These are phyloP conservation scores for Cotesia glomerata DNA, from an alignment of 1,140 invertebrate species.

Conservation along the genomic window DNA sequence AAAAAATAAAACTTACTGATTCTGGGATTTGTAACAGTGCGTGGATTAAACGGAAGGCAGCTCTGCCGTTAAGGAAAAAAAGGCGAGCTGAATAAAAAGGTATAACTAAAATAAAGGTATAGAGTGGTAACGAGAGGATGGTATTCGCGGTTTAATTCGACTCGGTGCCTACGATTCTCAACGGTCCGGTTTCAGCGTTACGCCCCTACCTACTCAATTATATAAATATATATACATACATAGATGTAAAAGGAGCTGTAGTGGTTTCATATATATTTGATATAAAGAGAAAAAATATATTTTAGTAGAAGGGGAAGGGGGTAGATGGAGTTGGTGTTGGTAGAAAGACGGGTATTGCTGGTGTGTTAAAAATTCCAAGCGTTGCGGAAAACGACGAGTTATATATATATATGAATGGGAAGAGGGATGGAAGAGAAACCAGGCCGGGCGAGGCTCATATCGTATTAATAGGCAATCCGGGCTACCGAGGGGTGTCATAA, in stretches of 20 bases:
- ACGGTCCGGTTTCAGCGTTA: conserved; percentile 26
- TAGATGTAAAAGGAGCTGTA: not conserved
- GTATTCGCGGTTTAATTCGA: conserved; percentile 32
- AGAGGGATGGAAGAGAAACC: conserved; percentile 1
- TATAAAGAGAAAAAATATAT: not conserved
- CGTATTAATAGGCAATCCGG: conserved; percentile 66
- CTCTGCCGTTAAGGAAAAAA: not conserved
- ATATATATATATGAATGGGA: not conserved
- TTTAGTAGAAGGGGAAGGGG: not conserved
- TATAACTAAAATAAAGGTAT: too few species aligned
- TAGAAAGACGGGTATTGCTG: not conserved
- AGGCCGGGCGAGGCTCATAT: conserved; percentile 58
- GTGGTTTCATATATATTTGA: not conserved
- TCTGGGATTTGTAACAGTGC: too few species aligned
- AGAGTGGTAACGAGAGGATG: conserved; percentile 17
- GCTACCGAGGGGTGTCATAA: conserved; percentile 64
- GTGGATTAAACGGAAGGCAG: too few species aligned
- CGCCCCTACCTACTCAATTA: not conserved
- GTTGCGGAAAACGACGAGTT: conserved; percentile 1
- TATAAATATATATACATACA: conserved; percentile 19
- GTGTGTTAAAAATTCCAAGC: conserved; percentile 2
- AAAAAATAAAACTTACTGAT: too few species aligned
- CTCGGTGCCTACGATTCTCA: conserved; percentile 26
- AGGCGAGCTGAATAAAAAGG: conserved; percentile 1
- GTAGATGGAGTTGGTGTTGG: not conserved